A percentile compares a stretch with the other conserved stretches of the same genome.
Evolutionary conservation across 2,797 vertebrate species (phyloP).

Genomic region (Varecia variegata): DNA sequence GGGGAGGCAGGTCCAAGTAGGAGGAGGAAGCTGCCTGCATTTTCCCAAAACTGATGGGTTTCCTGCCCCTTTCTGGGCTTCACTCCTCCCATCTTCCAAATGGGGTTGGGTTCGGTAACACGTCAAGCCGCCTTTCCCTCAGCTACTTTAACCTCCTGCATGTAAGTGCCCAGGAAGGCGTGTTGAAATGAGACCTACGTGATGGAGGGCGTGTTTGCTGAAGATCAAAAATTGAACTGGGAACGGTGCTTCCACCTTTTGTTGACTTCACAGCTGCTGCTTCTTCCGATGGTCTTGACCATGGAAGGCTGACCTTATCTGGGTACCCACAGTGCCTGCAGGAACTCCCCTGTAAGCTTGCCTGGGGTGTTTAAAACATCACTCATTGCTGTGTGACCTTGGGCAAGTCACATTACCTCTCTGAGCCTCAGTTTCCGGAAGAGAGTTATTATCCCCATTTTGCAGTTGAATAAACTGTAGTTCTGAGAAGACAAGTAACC

Average conservation of each 20-base stretch:
- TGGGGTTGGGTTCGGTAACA: neutral
- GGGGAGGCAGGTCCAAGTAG: neutral
- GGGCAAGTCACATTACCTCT: neutral
- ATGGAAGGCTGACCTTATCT: neutral
- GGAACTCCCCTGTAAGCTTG: neutral
- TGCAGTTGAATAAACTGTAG: neutral
- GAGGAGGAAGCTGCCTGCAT: neutral
- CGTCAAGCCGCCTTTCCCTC: neutral
- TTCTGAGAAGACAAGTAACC: neutral
- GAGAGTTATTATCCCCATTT: neutral
- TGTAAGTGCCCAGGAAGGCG: neutral
- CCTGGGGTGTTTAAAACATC: neutral
- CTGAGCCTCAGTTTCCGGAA: constrained; percentile 2
- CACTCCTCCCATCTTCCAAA: neutral
- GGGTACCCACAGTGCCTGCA: neutral
- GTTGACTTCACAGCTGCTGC: neutral
- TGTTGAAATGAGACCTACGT: neutral
- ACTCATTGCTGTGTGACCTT: neutral
- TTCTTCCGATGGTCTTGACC: neutral
- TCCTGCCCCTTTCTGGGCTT: neutral
- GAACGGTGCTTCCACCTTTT: neutral
- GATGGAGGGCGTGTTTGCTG: neutral
- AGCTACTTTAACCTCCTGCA: too few species aligned
- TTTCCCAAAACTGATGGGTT: neutral
- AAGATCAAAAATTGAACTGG: neutral